Evolutionary conservation across 2,888 invertebrate genomes (phyloP).

Genomic region (Galerucella pusilla): DNA sequence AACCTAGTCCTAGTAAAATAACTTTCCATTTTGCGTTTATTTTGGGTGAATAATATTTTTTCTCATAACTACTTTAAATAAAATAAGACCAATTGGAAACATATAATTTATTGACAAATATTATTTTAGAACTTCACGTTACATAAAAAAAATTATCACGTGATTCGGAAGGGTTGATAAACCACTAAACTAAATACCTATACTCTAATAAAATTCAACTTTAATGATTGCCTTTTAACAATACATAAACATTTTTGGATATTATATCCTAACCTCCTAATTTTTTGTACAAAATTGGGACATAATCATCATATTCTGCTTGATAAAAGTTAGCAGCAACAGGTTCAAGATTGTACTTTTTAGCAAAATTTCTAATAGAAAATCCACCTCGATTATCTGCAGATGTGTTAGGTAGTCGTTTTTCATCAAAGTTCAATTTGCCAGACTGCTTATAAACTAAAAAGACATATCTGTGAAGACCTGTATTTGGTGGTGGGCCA

Average conservation of each 20-base stretch:
- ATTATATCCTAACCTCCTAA: slow-evolving; percentile 34
- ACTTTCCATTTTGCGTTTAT: background rate
- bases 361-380: slow-evolving; percentile 80
- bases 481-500: slow-evolving; percentile 80
- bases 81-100: no score
- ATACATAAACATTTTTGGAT: background rate
- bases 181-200: no score
- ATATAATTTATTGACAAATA: no score
- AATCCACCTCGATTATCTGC: slow-evolving; percentile 71
- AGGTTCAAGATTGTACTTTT: slow-evolving; percentile 86
- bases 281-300: slow-evolving; percentile 87
- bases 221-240: background rate
- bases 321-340: slow-evolving; percentile 90
- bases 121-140: no score
- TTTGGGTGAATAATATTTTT: background rate
- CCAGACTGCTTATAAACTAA: slow-evolving; percentile 66
- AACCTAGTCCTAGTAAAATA: background rate
- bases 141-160: background rate
- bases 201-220: background rate
- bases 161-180: background rate
- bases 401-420: slow-evolving; percentile 59
- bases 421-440: slow-evolving; percentile 58
- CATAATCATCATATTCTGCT: slow-evolving; percentile 90
- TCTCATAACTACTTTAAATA: no score
- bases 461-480: slow-evolving; percentile 79